phyloP scores from a whole-genome alignment of 2,888 invertebrate genomes.

The Cerceris ruficornis region DNA sequence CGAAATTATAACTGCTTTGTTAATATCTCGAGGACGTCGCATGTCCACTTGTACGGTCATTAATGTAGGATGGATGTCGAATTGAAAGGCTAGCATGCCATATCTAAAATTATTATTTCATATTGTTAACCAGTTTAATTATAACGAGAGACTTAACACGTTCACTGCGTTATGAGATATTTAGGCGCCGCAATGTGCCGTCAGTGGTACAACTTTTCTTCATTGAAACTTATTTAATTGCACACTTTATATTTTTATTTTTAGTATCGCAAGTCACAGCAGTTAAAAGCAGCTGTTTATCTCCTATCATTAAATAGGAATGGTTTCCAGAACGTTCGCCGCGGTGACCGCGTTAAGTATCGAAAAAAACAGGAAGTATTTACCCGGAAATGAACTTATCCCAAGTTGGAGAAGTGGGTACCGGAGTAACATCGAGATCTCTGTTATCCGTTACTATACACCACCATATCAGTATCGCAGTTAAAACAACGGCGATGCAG shows the following conservation, averaged over 20 bases:
- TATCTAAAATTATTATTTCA: slow-evolving; percentile 71
- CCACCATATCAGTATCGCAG: slow-evolving; percentile 86
- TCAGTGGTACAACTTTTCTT: too few species aligned
- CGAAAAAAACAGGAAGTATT: background rate
- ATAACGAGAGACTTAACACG: too few species aligned
- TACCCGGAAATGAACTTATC: slow-evolving; percentile 80
- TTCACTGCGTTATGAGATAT: too few species aligned
- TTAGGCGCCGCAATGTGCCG: too few species aligned
- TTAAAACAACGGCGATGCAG: slow-evolving; percentile 85
- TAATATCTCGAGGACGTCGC: slow-evolving; percentile 89
- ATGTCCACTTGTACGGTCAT: slow-evolving; percentile 96
- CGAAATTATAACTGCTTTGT: slow-evolving; percentile 87
- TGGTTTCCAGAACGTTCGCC: too few species aligned
- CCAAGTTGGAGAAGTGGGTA: slow-evolving; percentile 80
- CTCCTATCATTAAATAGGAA: too few species aligned
- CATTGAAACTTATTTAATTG: too few species aligned
- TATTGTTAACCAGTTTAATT: background rate
- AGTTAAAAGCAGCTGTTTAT: too few species aligned
- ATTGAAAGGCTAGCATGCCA: slow-evolving; percentile 83
- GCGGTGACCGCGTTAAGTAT: too few species aligned
- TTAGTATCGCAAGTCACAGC: too few species aligned
- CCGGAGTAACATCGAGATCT: slow-evolving; percentile 75
- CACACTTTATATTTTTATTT: too few species aligned
- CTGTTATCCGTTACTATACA: slow-evolving; percentile 83
- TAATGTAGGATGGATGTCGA: slow-evolving; percentile 92